A percentile compares a stretch with the other conserved stretches of the same genome.
Conservation (phyloP, 2,113 vertebrate genomes). For the Periophthalmodon schlosseri region DNA sequence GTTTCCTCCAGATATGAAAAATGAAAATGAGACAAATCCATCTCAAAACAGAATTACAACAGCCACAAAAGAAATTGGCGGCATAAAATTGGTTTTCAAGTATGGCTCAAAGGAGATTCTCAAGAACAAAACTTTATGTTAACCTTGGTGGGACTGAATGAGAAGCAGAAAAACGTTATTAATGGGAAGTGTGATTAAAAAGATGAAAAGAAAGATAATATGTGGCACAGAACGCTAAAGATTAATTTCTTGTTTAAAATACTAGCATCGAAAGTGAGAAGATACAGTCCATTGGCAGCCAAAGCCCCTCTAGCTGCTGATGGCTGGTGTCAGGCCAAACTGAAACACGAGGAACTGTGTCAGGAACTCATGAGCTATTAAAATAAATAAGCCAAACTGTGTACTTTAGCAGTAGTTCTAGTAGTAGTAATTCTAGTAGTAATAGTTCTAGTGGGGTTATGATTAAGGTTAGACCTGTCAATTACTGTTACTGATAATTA, state of each 20-base stretch:
- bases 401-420: too few relatives aligned
- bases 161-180: neutral
- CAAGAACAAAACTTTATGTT: neutral
- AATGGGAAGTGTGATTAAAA: neutral
- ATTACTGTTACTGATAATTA: too few relatives aligned
- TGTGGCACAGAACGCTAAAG: neutral
- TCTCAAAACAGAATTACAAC: neutral
- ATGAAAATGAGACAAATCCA: neutral
- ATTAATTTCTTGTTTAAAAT: neutral
- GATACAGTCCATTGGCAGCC: neutral
- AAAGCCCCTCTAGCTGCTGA: neutral
- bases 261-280: neutral
- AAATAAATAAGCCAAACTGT: neutral
- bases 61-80: neutral
- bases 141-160: neutral
- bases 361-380: too few relatives aligned
- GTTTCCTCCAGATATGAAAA: neutral
- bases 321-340: neutral
- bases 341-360: neutral
- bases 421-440: too few relatives aligned
- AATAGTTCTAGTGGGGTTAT: too few relatives aligned
- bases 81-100: neutral
- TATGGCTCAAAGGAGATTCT: neutral
- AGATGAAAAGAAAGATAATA: too few relatives aligned
- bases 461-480: too few relatives aligned